phyloP scores from a whole-genome alignment of 2,113 vertebrate genomes.

The Pangasianodon gigas region DNA sequence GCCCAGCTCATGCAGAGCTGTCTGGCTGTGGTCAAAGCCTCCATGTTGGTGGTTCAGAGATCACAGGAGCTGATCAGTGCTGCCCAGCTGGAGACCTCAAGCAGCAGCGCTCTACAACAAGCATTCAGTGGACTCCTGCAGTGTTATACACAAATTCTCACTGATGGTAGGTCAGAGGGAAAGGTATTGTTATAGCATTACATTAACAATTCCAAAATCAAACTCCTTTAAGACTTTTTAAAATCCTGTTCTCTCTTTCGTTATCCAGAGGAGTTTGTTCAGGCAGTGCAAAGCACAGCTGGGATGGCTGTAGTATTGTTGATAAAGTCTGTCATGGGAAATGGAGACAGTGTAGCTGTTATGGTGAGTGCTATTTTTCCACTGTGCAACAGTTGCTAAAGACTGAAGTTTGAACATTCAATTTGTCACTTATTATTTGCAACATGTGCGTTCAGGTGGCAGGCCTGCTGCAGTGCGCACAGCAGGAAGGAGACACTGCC shows the following conservation, averaged over 20 bases:
- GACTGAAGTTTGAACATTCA: background rate
- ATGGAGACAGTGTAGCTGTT: slow-evolving; percentile 75
- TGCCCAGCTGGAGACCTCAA: slow-evolving; percentile 58
- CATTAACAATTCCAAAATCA: background rate
- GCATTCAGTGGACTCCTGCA: slow-evolving; percentile 80
- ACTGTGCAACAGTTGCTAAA: background rate
- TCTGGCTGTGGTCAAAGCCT: slow-evolving; percentile 81
- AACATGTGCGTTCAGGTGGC: slow-evolving; percentile 71
- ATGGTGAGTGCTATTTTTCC: slow-evolving; percentile 76
- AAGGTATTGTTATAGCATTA: background rate
- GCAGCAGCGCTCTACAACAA: slow-evolving; percentile 63
- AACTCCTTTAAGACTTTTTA: background rate
- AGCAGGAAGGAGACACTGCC: slow-evolving; percentile 38
- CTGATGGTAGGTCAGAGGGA: slow-evolving; percentile 74
- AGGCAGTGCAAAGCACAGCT: slow-evolving; percentile 86
- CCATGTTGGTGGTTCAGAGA: slow-evolving; percentile 86
- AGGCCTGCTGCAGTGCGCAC: slow-evolving; percentile 71
- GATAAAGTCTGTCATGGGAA: slow-evolving; percentile 78
- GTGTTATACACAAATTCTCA: slow-evolving; percentile 80
- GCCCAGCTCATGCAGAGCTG: slow-evolving; percentile 87
- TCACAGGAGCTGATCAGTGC: slow-evolving; percentile 69
- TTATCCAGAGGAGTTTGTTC: slow-evolving; percentile 81
- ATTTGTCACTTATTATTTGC: background rate
- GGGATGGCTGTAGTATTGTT: slow-evolving; percentile 88
- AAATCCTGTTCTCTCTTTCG: background rate